Base-by-base conservation (phyloP, 2,113 vertebrate species). In the Tragelaphus buxtoni region DNA sequence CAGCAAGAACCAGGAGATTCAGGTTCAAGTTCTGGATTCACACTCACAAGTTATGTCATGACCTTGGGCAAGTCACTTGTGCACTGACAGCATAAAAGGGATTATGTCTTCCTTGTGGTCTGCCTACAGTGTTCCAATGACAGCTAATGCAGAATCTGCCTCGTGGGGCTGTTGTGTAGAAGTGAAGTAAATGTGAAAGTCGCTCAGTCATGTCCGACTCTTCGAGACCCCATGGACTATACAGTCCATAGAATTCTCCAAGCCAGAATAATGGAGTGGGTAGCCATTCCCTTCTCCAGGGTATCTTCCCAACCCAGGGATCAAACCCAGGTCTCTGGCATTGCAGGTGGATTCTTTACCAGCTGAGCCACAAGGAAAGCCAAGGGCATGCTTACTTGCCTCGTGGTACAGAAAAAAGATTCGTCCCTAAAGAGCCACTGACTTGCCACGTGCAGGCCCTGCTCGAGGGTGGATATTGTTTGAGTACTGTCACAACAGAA, bases 161-260 rank as follows among this genome's bases (percentile, higher is more conserved):
- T n/a, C n/a, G n/a, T n/a, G n/a, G n/a, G n/a, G 69, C n/a, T 42
- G 18, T 22, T 26, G n/a, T 55, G 17, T 45, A 91, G 69, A 60
- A 28, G 51, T 58, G 2, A 72, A 72, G n/a, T 24, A 5, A 72
- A 72, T 3, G 65, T 6, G 18, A 39, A 72, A 72, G n/a, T 72
- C 0, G 0, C 9, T 39, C 65, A 72, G n/a, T 22, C 18, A 11
- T 4, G 28, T 69, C n/a, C 1, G 2, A 39, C 9, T 69, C 9
- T 69, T 72, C 2, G 2, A 0, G 4, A 39, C 65, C n/a, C 65
- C 35, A 39, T 72, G 65, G 65, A 39, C 35, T 12, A 39, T 39
- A 72, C 2, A 39, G 18, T 72, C n/a, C 4, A 69, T 39, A 22
- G 65, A 72, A 39, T 72, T 72, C 18, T 72, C 35, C 65, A 72